Evolutionary conservation across 2,797 vertebrate genomes (phyloP), one percentile per base, ranked within the genome.

Genomic region (Coregonus ussuriensis): DNA sequence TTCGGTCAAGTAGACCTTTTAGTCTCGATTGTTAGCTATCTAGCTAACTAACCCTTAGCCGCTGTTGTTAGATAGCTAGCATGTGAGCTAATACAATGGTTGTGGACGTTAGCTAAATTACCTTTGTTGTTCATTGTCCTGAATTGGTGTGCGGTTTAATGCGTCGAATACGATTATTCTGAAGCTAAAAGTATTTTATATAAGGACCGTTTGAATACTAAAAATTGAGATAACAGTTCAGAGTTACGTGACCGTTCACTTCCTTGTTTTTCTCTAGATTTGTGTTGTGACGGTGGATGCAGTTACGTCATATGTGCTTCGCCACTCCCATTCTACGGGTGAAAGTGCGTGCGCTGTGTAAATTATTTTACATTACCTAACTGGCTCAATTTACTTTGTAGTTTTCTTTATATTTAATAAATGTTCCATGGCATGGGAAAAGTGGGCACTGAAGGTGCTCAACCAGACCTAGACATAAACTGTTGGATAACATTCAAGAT

Each of bases 41-140:
- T 37, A 71, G 79, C 77, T 79, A 72, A 79, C 52, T 41, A 65
- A 47, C 41, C 14, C 33, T 71, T 77, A 75, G 63, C 72, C 75
- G 72, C 65, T 41, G 69, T 47, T 47, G 41, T 47, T 63, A 37
- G 29, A 11, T 15, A 41, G 37, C 13, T 72, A n/a, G 29, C 41
- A 47, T 33, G n/a, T 59, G 15, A 62, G 37, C 31, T 14, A 51
- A 47, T 62, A 71, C 41, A 68, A 63, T 25, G 21, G 5, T 11
- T 63, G 53, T 37, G 7, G 33, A 51, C 70, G 25, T 33, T 35
- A 51, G 37, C 35, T 74, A 25, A 87, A 81, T 85, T 90, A 95
- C 95, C 95, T 95, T 95, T 95, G 91, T 94, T 95, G 87, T 95
- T 95, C 95, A 95, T 95, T 77, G 86, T 92, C 86, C 81, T 86